These are phyloP conservation scores for Pterostichus madidus DNA, from an alignment of 2,888 invertebrate genomes.

Conservation along the genomic window DNA sequence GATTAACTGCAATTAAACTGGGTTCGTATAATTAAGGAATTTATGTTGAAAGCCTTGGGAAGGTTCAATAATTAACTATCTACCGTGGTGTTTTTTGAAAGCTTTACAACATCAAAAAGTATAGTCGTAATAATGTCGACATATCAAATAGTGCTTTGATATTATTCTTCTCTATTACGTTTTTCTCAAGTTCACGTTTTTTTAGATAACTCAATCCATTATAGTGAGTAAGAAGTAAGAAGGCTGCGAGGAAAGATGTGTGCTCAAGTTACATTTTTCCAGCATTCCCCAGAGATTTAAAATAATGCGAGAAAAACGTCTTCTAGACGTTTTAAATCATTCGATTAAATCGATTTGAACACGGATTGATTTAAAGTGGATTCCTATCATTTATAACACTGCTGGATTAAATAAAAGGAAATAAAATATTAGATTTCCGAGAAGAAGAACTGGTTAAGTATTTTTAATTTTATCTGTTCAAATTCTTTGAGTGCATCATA, in stretches of 20 bases:
- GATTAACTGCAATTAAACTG: too few species aligned
- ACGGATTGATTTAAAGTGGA: conserved; percentile 47
- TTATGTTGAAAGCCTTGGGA: too few species aligned
- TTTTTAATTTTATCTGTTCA: conserved; percentile 43
- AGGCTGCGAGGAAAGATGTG: conserved; percentile 11
- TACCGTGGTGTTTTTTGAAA: too few species aligned
- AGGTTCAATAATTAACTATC: too few species aligned
- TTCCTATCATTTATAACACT: conserved; percentile 49
- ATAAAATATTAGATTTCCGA: conserved; percentile 29
- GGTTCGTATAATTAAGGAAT: too few species aligned
- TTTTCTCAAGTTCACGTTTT: conserved; percentile 27
- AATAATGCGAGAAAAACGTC: conserved; percentile 47
- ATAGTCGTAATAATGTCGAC: neutral
- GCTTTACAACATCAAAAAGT: too few species aligned
- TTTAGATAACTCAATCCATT: conserved; percentile 49
- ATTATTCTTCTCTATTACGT: neutral
- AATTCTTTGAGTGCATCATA: conserved; percentile 13
- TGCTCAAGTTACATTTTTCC: conserved; percentile 46
- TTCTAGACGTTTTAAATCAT: conserved; percentile 45
- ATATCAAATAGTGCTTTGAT: conserved; percentile 14
- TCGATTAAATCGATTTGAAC: conserved; percentile 47
- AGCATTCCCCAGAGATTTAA: conserved; percentile 26
- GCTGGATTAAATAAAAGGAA: conserved; percentile 41
- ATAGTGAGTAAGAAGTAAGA: conserved; percentile 40
- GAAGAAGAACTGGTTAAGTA: conserved; percentile 21